Percentiles rank a stretch among this genome's conserved stretches.
Conservation (phyloP, 2,113 vertebrate genomes). For the Todiramphus saurophagus region DNA sequence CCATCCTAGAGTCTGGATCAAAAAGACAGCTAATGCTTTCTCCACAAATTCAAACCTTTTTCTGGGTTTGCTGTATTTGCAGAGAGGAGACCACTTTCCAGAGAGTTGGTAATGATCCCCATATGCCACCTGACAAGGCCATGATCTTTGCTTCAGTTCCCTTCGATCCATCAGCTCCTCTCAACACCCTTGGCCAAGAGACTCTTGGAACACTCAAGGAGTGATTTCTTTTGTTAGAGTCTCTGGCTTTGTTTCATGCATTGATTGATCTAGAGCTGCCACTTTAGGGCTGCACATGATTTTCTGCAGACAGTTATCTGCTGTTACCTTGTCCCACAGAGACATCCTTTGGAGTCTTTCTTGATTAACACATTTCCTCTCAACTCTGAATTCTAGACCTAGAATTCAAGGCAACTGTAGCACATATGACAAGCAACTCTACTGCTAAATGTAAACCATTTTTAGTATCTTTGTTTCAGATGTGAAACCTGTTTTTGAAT, state of each 20-base stretch:
- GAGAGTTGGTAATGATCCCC: not conserved
- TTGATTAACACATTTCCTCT: not conserved
- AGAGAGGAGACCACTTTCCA: not conserved
- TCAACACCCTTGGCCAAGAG: not conserved
- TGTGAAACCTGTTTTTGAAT: not conserved
- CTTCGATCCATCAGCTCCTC: not conserved
- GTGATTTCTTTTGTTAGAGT: not conserved
- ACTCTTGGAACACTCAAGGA: not conserved
- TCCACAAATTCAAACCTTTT: not conserved
- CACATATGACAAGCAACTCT: not conserved
- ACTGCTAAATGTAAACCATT: not conserved
- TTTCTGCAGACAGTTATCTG: not conserved
- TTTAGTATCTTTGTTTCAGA: not conserved
- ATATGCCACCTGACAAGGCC: not conserved
- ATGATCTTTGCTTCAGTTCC: not conserved
- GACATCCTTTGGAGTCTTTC: not conserved
- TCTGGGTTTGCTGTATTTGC: not conserved
- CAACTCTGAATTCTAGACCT: not conserved
- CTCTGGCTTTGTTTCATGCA: not conserved
- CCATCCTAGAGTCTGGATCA: not conserved
- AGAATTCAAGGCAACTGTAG: not conserved
- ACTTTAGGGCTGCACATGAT: not conserved
- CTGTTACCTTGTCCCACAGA: not conserved
- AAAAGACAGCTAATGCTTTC: not conserved
- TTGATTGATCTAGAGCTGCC: not conserved